Evolutionary conservation across 53 echinoderm and acorn worm species (phyloP).

Genomic region (Patiria pectinifera): DNA sequence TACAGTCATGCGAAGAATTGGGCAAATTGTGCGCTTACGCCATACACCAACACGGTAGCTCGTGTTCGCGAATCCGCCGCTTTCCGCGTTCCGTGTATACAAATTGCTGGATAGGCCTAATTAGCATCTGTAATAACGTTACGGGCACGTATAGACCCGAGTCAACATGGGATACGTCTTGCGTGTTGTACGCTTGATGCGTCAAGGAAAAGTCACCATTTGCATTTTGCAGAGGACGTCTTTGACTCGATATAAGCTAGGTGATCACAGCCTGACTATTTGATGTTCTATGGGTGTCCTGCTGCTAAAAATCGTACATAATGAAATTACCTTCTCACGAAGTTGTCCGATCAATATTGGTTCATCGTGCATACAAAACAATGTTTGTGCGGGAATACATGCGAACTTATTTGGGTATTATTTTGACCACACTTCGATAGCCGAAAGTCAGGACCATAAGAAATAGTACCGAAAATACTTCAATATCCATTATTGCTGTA

Average conservation of each 20-base stretch:
- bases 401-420: no score
- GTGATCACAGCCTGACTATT: background rate
- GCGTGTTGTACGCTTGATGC: background rate
- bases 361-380: no score
- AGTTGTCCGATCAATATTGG: no score
- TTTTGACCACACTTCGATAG: no score
- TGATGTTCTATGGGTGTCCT: background rate
- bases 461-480: no score
- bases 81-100: background rate
- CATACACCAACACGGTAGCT: background rate
- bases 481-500: no score
- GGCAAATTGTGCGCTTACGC: background rate
- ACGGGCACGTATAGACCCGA: conserved; percentile 1
- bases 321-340: background rate
- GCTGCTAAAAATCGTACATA: background rate
- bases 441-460: no score
- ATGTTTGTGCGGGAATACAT: no score
- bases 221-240: conserved; percentile 3
- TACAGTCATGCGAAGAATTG: background rate
- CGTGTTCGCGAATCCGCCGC: background rate
- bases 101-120: background rate
- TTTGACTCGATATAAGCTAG: background rate
- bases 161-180: background rate
- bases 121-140: conserved; percentile 28
- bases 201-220: background rate